Evolutionary conservation across 2,797 vertebrate genomes (phyloP).

Genomic region (Heterohyrax brucei): DNA sequence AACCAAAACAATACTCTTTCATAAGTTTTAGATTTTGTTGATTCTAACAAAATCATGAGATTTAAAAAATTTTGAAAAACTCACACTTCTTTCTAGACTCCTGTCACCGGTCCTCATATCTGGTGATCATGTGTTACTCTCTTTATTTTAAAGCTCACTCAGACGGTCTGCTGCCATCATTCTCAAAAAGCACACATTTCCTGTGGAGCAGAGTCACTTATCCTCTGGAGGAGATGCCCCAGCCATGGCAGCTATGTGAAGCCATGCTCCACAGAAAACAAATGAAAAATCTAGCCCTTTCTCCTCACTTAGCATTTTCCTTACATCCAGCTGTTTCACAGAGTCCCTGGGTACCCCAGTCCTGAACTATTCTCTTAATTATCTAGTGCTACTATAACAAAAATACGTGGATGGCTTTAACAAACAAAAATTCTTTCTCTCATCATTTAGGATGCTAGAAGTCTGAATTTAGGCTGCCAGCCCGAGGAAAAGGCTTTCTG

Average conservation of each 20-base stretch:
- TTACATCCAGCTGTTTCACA: background rate
- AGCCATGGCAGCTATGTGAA: background rate
- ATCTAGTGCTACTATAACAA: too few species aligned
- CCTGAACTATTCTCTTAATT: too few species aligned
- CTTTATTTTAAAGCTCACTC: background rate
- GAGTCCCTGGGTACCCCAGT: too few species aligned
- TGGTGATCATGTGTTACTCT: background rate
- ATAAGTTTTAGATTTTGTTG: constrained; percentile 13
- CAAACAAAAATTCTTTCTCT: too few species aligned
- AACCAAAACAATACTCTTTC: background rate
- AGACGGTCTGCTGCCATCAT: background rate
- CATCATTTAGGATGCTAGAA: too few species aligned
- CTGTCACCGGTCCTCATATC: background rate
- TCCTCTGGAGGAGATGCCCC: background rate
- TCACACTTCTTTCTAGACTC: background rate
- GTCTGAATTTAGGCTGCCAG: too few species aligned
- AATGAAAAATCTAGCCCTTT: background rate
- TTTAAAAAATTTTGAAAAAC: background rate
- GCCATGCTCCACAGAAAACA: background rate
- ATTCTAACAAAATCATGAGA: background rate
- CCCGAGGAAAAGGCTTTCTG: too few species aligned
- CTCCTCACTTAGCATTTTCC: background rate
- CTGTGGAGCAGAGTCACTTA: background rate
- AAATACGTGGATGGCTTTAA: too few species aligned
- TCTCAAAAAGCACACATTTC: background rate